Evolutionary conservation across 2,888 invertebrate genomes (phyloP), one percentile per base, ranked within the genome.

Genomic region (Monochamus alternatus): DNA sequence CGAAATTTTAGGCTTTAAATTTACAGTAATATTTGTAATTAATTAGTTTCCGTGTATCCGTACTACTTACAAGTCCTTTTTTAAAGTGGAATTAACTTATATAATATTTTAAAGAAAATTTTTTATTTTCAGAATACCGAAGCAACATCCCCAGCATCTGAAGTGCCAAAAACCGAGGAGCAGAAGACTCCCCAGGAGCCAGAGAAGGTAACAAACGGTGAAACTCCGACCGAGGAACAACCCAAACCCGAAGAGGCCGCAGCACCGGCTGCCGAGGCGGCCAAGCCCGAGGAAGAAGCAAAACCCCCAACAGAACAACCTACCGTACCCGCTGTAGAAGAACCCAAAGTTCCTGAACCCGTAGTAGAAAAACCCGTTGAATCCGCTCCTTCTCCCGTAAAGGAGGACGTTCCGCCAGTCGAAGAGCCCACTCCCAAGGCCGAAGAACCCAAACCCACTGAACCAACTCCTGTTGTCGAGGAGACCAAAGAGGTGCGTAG

Each of bases 401-500:
- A 83, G 78, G 82, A 82, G 72, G 84, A 84, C 69, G 82, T 63
- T 51, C 71, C 71, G 14, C 71, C 71, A 63, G 63, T 78, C 66
- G 84, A 82, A 59, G 80, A 79, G 77, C 77, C 78, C 63, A 67
- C 81, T 78, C 77, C 80, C 72, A 73, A 74, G 75, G 70, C 60
- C n/a, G 75, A 70, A 47, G 74, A 78, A 68, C 58, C 67, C 30
- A 82, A 81, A 70, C 80, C 79, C 70, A 84, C 85, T 73, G 82
- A 82, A 78, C 78, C 83, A 65, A 60, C 77, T 63, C 70, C 80
- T 74, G 76, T 80, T 68, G 85, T 82, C 75, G 83, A 82, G 78
- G 84, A 84, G 74, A 85, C 84, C 84, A 89, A 89, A 88, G 89
- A 89, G 89, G 91, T 92, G 92, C 91, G 91, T 92, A 91, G 89